Base-by-base conservation (phyloP, 2,888 invertebrate genomes). In the Adineta ricciae region DNA sequence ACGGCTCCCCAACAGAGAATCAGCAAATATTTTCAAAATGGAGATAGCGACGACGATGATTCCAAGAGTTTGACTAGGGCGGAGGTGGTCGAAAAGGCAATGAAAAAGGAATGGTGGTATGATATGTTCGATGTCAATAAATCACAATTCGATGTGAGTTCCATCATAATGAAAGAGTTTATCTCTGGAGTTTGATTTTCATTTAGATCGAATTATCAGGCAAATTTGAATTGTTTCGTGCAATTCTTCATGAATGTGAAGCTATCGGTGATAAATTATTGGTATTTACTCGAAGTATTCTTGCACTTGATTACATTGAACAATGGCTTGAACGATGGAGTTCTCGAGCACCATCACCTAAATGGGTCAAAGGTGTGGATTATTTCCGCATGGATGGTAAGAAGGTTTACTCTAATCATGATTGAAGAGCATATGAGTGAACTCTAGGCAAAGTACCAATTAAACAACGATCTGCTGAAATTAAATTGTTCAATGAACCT, bases 201-300 rank as follows among this genome's bases (percentile, higher is more conserved):
- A 32, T 36, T 32, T 36, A 64, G 64, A 64, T 96, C 87, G 92
- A 93, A 56, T 91, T 94, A 87, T 94, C 95, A 86, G 93, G 94
- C 86, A 97, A 97, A 90, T 92, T 97, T 3, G 90, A 93, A 83
- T 91, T 98, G 54, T 92, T 98, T 46, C 94, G 97, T 89, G 94
- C 94, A 85, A 94, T 99, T 87, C 92, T 99, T 87, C 93, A 94
- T 88, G 94, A 96, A 91, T 96, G 96, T 89, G 96, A 97, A 90
- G 93, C 94, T 87, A 96, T 97, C 87, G 98, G 98, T 0, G 99
- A 99, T 89, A 98, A 98, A 92, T 92, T 98, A 84, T 92, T 98
- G 89, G 94, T 99, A 41, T 99, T 99, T 91, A 97, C 97, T 21
- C 98, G 99, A 90, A 97, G 96, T 0, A 91, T 99, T 86, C 94